phyloP scores from a whole-genome alignment of 2,888 invertebrate genomes.

The Drosophila leonis region DNA sequence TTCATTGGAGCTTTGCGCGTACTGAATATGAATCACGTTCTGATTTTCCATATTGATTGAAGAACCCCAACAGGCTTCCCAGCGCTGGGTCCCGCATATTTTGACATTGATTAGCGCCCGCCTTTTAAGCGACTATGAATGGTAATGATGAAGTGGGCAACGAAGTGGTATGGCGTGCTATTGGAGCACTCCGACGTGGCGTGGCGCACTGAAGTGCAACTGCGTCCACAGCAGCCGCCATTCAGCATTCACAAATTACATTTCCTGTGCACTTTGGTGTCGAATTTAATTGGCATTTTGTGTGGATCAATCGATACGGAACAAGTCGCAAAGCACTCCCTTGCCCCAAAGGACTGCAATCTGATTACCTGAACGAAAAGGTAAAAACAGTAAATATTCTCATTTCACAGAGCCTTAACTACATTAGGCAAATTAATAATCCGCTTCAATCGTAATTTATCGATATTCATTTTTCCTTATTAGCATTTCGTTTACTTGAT shows the following conservation, averaged over 20 bases:
- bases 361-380: neutral
- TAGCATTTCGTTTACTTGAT: neutral
- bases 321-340: constrained; percentile 30
- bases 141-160: constrained; percentile 23
- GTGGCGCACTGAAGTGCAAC: constrained; percentile 5
- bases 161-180: constrained; percentile 1
- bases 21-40: constrained; percentile 72
- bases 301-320: constrained; percentile 35
- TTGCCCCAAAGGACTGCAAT: neutral
- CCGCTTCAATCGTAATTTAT: constrained; percentile 5
- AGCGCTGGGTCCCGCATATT: constrained; percentile 37
- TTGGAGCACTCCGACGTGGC: neutral
- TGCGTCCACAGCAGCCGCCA: constrained; percentile 9
- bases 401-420: constrained; percentile 1
- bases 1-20: constrained; percentile 60
- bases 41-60: constrained; percentile 75
- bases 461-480: constrained; percentile 5
- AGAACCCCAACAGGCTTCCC: constrained; percentile 15
- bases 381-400: neutral
- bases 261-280: constrained; percentile 26
- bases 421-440: constrained; percentile 11
- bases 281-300: constrained; percentile 56
- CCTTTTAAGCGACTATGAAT: constrained; percentile 40
- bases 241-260: constrained; percentile 57
- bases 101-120: constrained; percentile 52